phyloP scores from a whole-genome alignment of 2,113 vertebrate species.

The Psophia crepitans region DNA sequence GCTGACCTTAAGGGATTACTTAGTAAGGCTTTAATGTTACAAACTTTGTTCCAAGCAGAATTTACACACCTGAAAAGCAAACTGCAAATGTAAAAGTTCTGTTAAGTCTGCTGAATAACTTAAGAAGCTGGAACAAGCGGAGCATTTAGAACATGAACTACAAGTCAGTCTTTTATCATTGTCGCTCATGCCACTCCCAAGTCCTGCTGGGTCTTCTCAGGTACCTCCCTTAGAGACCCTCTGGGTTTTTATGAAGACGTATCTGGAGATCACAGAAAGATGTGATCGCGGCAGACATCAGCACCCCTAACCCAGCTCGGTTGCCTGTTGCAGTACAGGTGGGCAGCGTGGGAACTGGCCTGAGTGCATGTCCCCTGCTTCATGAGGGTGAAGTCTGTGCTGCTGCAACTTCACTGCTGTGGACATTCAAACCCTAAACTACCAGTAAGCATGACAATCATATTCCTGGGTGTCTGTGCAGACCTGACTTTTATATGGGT shows the following conservation, averaged over 20 bases:
- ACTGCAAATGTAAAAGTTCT: conserved; percentile 17
- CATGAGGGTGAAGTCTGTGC: neutral
- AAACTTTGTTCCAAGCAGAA: conserved; percentile 19
- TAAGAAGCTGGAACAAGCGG: neutral
- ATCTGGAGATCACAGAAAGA: neutral
- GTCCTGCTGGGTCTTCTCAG: neutral
- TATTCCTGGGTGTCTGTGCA: neutral
- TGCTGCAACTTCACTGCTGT: neutral
- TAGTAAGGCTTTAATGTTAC: neutral
- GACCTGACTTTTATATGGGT: neutral
- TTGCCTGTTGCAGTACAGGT: neutral
- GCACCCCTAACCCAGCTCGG: neutral
- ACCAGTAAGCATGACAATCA: neutral
- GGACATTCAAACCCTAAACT: neutral
- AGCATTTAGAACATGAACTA: neutral
- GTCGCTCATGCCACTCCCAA: neutral
- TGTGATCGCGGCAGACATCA: neutral
- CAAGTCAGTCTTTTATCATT: neutral
- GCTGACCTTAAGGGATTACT: conserved; percentile 8
- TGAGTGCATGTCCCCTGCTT: neutral
- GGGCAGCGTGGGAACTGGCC: neutral
- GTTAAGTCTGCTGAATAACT: neutral
- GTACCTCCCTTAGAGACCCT: neutral
- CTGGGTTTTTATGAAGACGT: neutral
- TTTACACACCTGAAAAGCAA: conserved; percentile 22